A percentile compares a stretch with the other conserved stretches of the same genome.
Evolutionary conservation across 2,113 vertebrate genomes (phyloP).

Genomic region (Heteronetta atricapilla): DNA sequence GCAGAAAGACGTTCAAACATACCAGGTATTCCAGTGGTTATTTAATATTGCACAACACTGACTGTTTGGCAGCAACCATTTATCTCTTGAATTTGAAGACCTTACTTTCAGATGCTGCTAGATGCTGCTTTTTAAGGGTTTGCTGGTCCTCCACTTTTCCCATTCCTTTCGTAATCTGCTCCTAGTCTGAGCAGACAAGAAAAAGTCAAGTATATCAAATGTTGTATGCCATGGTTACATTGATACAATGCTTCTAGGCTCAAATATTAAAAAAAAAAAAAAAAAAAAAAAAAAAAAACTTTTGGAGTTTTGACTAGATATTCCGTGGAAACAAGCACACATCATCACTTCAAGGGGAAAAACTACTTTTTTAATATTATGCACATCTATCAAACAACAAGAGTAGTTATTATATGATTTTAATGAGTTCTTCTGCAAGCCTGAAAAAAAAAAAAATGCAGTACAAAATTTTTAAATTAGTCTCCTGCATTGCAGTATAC

Average conservation of each 20-base stretch:
- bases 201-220: background rate
- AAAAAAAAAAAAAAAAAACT: background rate
- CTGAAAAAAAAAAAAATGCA: background rate
- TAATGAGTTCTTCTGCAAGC: background rate
- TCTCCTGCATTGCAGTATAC: background rate
- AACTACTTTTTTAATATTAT: background rate
- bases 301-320: background rate
- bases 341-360: background rate
- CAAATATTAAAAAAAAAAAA: background rate
- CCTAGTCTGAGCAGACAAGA: background rate
- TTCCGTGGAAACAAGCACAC: background rate
- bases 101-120: background rate
- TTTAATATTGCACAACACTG: accelerated
- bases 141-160: background rate
- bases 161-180: background rate
- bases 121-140: background rate
- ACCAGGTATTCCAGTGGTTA: background rate
- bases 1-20: background rate
- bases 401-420: background rate
- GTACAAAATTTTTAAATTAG: background rate
- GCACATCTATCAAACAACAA: background rate
- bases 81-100: background rate
- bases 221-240: accelerated
- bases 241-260: background rate
- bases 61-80: background rate